Percentiles rank a stretch among this genome's conserved stretches.
Evolutionary conservation across 2,113 vertebrate genomes (phyloP).

Genomic region (Brachyistius frenatus): DNA sequence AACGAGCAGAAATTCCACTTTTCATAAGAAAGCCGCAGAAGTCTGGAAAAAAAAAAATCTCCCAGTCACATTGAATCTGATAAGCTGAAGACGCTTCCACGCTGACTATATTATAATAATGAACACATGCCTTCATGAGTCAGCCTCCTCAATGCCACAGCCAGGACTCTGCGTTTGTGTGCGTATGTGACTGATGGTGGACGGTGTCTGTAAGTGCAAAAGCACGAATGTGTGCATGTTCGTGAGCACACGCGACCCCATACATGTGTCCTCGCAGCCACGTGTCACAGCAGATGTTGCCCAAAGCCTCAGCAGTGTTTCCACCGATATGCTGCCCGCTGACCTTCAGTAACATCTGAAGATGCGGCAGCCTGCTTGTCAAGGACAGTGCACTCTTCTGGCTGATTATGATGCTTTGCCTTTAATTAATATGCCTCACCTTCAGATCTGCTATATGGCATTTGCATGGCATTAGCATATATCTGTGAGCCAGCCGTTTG

Average conservation of each 20-base stretch:
- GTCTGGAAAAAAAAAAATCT: conserved; percentile 9
- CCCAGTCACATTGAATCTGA: conserved; percentile 29
- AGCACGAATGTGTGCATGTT: conserved; percentile 38
- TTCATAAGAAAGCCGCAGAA: neutral
- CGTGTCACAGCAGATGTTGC: conserved; percentile 65
- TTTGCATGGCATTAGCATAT: conserved; percentile 77
- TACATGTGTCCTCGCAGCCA: conserved; percentile 36
- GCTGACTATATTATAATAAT: conserved; percentile 77
- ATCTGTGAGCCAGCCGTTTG: conserved; percentile 49
- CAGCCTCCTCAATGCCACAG: conserved; percentile 57
- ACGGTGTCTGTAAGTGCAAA: conserved; percentile 38
- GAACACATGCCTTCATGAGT: conserved; percentile 75
- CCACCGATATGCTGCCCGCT: conserved; percentile 42
- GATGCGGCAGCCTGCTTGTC: conserved; percentile 45
- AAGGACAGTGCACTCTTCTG: conserved; percentile 50
- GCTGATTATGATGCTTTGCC: conserved; percentile 57
- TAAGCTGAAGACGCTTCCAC: conserved; percentile 55
- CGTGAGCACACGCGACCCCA: conserved; percentile 7
- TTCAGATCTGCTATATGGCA: conserved; percentile 66
- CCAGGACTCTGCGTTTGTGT: conserved; percentile 18
- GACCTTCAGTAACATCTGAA: conserved; percentile 65
- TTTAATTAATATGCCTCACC: conserved; percentile 73
- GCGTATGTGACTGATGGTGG: conserved; percentile 29
- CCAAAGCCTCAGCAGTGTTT: conserved; percentile 53
- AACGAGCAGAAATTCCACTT: conserved; percentile 4